Conservation (phyloP, 2,113 vertebrate species). For the Bos taurus region DNA sequence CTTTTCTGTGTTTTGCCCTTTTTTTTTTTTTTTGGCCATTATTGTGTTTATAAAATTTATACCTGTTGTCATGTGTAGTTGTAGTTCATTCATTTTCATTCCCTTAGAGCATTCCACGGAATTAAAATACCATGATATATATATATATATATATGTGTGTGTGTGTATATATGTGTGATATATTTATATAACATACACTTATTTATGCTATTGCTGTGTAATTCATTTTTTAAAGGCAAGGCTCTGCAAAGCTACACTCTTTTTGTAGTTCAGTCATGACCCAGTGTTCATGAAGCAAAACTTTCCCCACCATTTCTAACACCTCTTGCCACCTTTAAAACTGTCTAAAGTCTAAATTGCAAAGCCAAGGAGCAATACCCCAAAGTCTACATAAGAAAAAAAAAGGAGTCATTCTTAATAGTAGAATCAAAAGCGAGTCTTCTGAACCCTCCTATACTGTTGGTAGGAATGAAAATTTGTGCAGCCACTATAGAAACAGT, state of each 20-base stretch:
- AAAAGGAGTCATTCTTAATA: not conserved
- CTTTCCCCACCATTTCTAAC: not conserved
- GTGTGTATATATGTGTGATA: not conserved
- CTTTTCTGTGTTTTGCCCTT: not conserved
- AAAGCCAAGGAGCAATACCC: not conserved
- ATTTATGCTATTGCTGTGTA: not conserved
- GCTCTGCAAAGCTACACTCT: not conserved
- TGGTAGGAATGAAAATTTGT: not conserved
- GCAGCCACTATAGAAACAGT: not conserved
- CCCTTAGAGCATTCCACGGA: not conserved
- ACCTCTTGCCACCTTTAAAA: not conserved
- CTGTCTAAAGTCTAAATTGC: not conserved
- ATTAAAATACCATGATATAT: not conserved
- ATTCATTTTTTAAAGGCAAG: not conserved
- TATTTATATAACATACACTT: not conserved
- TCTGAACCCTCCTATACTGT: not conserved
- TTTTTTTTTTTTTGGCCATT: not conserved
- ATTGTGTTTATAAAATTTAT: not conserved
- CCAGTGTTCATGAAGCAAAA: not conserved
- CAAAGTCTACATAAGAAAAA: not conserved
- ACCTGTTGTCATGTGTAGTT: not conserved
- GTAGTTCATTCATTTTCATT: not conserved
- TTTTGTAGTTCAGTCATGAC: not conserved
- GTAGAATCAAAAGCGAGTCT: not conserved
- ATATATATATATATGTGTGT: not conserved